Evolutionary conservation across 1,140 invertebrate species (phyloP).

Genomic region (Temnothorax longispinosus): DNA sequence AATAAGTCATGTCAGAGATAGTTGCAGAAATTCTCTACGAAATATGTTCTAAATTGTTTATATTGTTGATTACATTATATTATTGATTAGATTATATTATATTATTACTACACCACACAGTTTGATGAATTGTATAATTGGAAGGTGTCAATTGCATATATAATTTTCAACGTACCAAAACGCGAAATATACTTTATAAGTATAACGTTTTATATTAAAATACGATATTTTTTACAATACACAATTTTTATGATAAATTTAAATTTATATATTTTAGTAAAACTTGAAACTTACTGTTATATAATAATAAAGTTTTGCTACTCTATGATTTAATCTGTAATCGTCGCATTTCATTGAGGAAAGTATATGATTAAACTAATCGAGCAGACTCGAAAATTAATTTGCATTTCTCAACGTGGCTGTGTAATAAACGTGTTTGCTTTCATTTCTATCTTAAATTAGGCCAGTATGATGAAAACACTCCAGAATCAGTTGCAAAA

Average conservation of each 20-base stretch:
- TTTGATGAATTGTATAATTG: neutral
- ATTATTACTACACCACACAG: too few relatives aligned
- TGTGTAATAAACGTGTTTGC: neutral
- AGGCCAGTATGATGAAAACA: neutral
- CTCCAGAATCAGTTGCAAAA: neutral
- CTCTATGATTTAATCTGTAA: neutral
- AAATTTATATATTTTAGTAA: neutral
- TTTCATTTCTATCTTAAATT: neutral
- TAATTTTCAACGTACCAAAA: neutral
- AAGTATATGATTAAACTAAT: neutral
- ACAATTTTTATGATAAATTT: neutral
- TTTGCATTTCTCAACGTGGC: neutral
- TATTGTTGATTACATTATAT: neutral
- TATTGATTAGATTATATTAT: neutral
- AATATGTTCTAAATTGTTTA: neutral
- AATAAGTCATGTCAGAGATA: neutral
- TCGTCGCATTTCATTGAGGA: neutral
- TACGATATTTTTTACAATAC: neutral
- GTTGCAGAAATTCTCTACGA: neutral
- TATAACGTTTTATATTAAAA: neutral
- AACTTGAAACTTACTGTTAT: neutral
- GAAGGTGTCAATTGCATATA: neutral
- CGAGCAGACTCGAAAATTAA: neutral
- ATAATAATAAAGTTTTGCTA: neutral
- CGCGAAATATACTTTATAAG: neutral